Conservation (phyloP, 2,888 invertebrate species). For the Thereva unica region DNA sequence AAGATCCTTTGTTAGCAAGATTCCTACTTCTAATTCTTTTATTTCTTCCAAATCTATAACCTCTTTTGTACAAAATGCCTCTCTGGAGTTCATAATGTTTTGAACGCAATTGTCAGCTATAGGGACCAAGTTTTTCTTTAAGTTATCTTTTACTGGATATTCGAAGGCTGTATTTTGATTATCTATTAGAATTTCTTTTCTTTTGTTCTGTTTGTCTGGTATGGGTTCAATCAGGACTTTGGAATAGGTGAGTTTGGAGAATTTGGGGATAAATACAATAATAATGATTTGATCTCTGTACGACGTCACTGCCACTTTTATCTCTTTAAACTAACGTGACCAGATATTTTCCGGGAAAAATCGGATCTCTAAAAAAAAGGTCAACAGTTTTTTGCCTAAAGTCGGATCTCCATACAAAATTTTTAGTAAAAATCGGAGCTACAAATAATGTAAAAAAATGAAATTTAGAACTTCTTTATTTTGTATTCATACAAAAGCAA, state of each 20-base stretch:
- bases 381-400: too few species aligned
- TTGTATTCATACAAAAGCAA: too few species aligned
- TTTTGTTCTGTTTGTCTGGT: slow-evolving; percentile 1
- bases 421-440: too few species aligned
- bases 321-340: too few species aligned
- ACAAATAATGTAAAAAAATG: too few species aligned
- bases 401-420: too few species aligned
- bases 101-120: background rate
- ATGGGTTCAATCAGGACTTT: slow-evolving; percentile 3
- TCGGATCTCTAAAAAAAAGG: too few species aligned
- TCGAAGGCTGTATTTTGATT: slow-evolving; percentile 5
- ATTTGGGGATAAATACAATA: slow-evolving; percentile 4
- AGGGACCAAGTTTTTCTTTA: slow-evolving; percentile 6
- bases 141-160: slow-evolving; percentile 10
- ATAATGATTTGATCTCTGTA: slow-evolving; percentile 9
- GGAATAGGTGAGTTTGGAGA: background rate
- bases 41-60: background rate
- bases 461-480: too few species aligned
- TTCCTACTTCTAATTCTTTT: slow-evolving; percentile 10
- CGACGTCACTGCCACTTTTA: background rate
- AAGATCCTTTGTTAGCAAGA: background rate
- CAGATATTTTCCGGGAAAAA: too few species aligned
- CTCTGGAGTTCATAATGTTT: slow-evolving; percentile 8
- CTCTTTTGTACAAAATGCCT: background rate
- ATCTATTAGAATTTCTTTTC: background rate